Evolutionary conservation across 2,113 vertebrate species (phyloP).

Genomic region (Thymallus thymallus): DNA sequence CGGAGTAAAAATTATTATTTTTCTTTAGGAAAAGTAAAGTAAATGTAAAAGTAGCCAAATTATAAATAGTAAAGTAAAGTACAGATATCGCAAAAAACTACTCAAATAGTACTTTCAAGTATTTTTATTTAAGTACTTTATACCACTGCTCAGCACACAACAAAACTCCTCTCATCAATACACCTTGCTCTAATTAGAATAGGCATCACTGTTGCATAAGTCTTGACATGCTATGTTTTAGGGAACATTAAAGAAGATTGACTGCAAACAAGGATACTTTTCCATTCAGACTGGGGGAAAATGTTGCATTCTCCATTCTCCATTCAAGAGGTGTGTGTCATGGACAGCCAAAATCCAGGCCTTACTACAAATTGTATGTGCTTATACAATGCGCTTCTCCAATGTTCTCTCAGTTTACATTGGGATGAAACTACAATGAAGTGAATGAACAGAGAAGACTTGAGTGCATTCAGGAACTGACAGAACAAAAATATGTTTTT

Average conservation of each 20-base stretch:
- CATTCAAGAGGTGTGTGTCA: conserved; percentile 18
- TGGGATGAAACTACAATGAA: background rate
- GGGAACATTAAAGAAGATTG: conserved; percentile 39
- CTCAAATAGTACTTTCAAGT: no score
- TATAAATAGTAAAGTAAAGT: no score
- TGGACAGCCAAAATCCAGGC: background rate
- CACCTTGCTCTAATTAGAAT: conserved; percentile 37
- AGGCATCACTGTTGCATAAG: conserved; percentile 22
- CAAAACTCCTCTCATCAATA: conserved; percentile 46
- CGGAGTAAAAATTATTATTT: no score
- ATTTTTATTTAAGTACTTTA: no score
- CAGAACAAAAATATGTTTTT: no score
- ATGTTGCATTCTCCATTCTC: background rate
- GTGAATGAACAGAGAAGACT: background rate
- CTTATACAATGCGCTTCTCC: background rate
- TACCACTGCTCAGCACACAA: conserved; percentile 32
- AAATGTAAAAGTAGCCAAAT: no score
- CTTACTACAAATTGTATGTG: background rate
- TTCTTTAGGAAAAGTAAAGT: no score
- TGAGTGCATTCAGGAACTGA: no score
- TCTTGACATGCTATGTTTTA: conserved; percentile 40
- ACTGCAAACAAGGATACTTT: conserved; percentile 9
- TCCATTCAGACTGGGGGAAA: conserved; percentile 15
- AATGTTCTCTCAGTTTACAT: background rate
- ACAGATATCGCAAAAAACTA: no score